phyloP scores from a whole-genome alignment of 1,140 invertebrate species.

The Heliconius nattereri region DNA sequence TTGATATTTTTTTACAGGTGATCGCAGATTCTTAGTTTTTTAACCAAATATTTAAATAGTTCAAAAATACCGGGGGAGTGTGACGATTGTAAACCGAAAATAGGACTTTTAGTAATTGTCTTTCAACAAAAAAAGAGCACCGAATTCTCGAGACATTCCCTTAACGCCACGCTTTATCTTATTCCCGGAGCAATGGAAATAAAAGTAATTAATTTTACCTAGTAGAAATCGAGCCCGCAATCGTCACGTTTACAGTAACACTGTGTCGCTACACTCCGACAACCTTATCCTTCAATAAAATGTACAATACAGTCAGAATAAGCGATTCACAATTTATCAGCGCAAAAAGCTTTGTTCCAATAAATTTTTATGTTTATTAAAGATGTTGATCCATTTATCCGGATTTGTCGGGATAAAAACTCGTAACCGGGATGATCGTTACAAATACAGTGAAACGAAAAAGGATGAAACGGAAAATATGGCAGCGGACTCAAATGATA shows the following conservation, averaged over 20 bases:
- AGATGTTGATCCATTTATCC: constrained; percentile 51
- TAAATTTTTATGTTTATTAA: constrained; percentile 60
- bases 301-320: background rate
- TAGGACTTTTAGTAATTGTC: too few relatives aligned
- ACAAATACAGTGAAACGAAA: constrained; percentile 51
- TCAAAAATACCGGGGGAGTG: too few relatives aligned
- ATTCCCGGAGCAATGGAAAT: too few relatives aligned
- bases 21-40: background rate
- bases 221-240: too few relatives aligned
- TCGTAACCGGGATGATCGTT: constrained; percentile 51
- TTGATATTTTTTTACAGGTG: background rate
- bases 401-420: constrained; percentile 51
- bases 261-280: too few relatives aligned
- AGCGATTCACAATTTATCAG: constrained; percentile 42
- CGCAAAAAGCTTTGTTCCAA: constrained; percentile 42
- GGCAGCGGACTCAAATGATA: constrained; percentile 27
- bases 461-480: constrained; percentile 48
- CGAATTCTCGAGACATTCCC: too few relatives aligned
- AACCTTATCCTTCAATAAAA: background rate
- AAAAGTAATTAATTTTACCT: too few relatives aligned
- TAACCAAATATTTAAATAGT: background rate
- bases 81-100: too few relatives aligned
- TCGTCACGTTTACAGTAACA: too few relatives aligned
- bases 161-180: too few relatives aligned
- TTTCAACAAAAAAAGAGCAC: too few relatives aligned